Evolutionary conservation across 2,888 invertebrate species (phyloP).

Genomic region (Polietes domitor): DNA sequence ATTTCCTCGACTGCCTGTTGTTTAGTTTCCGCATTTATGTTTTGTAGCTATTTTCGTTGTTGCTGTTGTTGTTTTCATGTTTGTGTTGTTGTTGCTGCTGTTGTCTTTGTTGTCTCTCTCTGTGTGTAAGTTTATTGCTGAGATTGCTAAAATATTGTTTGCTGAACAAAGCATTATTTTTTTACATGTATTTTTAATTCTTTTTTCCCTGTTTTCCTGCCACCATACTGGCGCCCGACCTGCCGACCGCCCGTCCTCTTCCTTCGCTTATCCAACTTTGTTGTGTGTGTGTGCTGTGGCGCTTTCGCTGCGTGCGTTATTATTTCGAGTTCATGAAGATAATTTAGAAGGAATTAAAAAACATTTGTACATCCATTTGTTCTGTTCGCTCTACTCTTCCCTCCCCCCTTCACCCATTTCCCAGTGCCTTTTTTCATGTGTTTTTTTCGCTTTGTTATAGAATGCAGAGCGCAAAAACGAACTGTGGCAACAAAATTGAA

Average conservation of each 20-base stretch:
- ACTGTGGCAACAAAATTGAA: neutral
- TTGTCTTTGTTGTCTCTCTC: slow-evolving; percentile 49
- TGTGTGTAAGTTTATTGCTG: slow-evolving; percentile 26
- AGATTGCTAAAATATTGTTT: slow-evolving; percentile 38
- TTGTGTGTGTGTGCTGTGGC: no score
- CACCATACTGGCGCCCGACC: neutral
- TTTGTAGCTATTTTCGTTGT: slow-evolving; percentile 35
- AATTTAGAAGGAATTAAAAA: slow-evolving; percentile 36
- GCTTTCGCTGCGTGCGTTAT: slow-evolving; percentile 20
- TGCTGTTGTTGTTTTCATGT: slow-evolving; percentile 42
- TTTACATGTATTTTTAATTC: slow-evolving; percentile 21
- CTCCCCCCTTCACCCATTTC: neutral
- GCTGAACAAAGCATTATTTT: slow-evolving; percentile 37
- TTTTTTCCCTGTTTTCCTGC: neutral
- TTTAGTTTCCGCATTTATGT: slow-evolving; percentile 14
- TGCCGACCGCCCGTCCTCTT: no score
- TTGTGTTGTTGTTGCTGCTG: slow-evolving; percentile 27
- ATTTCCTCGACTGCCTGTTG: neutral
- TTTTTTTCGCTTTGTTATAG: neutral
- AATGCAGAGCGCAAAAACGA: neutral
- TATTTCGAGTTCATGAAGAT: slow-evolving; percentile 35
- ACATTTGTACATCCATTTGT: slow-evolving; percentile 17
- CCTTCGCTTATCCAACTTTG: no score
- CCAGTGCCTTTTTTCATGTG: no score
- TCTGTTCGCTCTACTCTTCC: neutral